Conservation (phyloP, 2,113 vertebrate species). For the Laticauda laticaudata region DNA sequence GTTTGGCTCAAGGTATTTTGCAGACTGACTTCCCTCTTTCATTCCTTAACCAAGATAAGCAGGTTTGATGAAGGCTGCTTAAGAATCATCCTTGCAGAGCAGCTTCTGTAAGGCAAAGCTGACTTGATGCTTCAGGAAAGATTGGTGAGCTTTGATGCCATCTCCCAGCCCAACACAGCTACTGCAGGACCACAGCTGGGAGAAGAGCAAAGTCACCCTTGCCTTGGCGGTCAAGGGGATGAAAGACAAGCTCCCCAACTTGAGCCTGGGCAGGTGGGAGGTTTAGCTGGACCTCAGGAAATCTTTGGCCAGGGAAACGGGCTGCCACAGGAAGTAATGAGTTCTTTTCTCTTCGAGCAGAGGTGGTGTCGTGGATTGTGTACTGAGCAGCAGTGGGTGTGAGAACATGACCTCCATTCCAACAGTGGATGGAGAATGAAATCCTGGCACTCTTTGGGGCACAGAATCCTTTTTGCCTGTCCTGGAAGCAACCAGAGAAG, state of each 20-base stretch:
- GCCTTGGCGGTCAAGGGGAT: background rate
- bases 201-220: background rate
- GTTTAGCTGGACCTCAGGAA: no score
- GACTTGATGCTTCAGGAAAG: background rate
- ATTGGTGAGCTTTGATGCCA: slow-evolving; percentile 2
- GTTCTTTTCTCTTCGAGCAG: background rate
- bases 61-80: background rate
- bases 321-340: background rate
- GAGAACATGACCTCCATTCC: background rate
- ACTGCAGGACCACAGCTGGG: background rate
- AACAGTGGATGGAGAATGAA: background rate
- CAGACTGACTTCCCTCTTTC: background rate
- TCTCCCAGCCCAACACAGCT: background rate
- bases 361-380: background rate
- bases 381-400: background rate
- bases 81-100: background rate
- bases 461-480: background rate
- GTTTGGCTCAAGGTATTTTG: background rate
- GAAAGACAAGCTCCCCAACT: background rate
- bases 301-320: background rate
- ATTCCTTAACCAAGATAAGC: background rate
- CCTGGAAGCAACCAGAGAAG: background rate
- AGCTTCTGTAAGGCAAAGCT: background rate
- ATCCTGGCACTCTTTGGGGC: background rate
- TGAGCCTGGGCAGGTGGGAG: no score